phyloP scores from a whole-genome alignment of 2,797 vertebrate genomes.

The Muscicapa striata region DNA sequence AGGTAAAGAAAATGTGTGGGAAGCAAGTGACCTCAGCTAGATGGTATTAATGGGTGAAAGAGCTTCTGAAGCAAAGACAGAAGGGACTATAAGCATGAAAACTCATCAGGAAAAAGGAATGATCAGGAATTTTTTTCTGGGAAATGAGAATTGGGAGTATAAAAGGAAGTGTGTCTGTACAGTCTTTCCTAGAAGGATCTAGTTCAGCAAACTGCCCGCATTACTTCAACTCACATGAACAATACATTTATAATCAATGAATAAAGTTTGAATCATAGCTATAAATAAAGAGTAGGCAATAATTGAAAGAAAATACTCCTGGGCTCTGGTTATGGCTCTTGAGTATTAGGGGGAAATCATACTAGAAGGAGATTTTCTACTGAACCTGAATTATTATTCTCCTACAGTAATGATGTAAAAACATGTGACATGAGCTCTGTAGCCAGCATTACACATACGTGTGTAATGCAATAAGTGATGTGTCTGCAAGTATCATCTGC shows the following conservation, averaged over 20 bases:
- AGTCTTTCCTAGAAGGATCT: neutral
- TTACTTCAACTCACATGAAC: neutral
- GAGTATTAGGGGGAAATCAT: neutral
- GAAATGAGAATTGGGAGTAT: neutral
- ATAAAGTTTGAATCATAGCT: neutral
- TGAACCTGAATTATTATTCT: neutral
- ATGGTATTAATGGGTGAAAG: neutral
- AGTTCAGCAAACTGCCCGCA: neutral
- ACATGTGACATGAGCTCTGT: neutral
- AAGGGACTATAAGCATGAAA: neutral
- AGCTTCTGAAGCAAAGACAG: neutral
- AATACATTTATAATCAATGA: neutral
- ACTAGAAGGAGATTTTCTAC: neutral
- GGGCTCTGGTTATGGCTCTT: neutral
- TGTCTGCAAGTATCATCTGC: neutral
- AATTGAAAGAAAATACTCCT: neutral
- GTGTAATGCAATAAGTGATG: neutral
- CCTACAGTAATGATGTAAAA: neutral
- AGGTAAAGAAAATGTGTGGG: neutral
- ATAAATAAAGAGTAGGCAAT: neutral
- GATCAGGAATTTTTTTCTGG: neutral
- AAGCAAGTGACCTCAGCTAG: neutral
- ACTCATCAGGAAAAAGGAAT: neutral
- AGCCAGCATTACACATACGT: neutral
- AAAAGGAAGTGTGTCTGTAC: rapidly evolving